Percentiles rank a stretch among this genome's conserved stretches.
phyloP scores from a whole-genome alignment of 2,797 vertebrate genomes.

The Eulemur coronatus region DNA sequence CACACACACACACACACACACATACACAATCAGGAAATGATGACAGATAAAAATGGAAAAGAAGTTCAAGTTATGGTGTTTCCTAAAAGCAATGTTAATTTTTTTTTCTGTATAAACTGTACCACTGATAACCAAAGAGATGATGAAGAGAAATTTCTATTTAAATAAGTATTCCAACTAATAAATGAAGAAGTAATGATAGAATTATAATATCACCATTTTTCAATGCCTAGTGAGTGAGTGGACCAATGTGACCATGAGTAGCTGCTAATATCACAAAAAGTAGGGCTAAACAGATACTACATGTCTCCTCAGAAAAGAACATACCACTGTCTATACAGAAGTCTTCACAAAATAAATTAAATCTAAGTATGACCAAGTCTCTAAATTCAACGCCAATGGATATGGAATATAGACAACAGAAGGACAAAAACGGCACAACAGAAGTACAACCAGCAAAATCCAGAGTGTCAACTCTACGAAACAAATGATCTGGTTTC shows the following conservation, averaged over 20 bases:
- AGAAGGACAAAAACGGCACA: not conserved
- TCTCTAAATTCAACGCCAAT: not conserved
- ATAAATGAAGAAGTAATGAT: not conserved
- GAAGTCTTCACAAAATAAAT: not conserved
- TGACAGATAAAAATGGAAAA: not conserved
- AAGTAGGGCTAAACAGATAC: not conserved
- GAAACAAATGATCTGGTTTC: not conserved
- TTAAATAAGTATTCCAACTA: not conserved
- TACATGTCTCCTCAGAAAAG: not conserved
- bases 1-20: not conserved
- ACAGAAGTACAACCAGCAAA: not conserved
- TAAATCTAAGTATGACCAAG: not conserved
- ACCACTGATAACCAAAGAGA: not conserved
- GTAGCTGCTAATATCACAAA: not conserved
- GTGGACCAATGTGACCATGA: not conserved
- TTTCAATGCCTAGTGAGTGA: not conserved
- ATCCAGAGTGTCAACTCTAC: not conserved
- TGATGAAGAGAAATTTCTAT: not conserved
- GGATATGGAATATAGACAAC: not conserved
- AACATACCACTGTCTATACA: not conserved
- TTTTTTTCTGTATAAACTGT: not conserved
- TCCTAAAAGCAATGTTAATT: not conserved
- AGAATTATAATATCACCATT: not conserved
- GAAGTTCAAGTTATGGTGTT: not conserved
- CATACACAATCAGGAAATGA: not conserved